These are phyloP conservation scores for Limnephilus marmoratus DNA, from an alignment of 2,888 invertebrate species.

Conservation along the genomic window DNA sequence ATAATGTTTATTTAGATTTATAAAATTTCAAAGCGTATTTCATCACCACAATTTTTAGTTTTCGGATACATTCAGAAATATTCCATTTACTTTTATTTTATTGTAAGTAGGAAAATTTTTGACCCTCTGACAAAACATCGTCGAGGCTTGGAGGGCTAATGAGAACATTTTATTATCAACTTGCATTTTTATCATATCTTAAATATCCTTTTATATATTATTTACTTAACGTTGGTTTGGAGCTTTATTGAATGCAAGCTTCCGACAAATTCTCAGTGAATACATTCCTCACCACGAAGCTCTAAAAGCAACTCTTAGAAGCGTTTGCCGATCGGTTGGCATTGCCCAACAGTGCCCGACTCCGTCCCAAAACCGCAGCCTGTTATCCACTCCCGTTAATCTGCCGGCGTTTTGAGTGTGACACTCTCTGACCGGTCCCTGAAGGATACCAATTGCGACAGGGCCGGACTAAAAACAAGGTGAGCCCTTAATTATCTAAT, in stretches of 20 bases:
- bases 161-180: not conserved
- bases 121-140: too few species aligned
- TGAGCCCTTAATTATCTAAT: not conserved
- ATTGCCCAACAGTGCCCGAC: constrained; percentile 7
- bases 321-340: not conserved
- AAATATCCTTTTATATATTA: not conserved
- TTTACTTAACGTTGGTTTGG: not conserved
- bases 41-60: too few species aligned
- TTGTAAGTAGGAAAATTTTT: too few species aligned
- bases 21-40: too few species aligned
- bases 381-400: constrained; percentile 24
- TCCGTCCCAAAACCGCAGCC: not conserved
- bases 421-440: constrained; percentile 22
- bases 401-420: constrained; percentile 33
- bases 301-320: not conserved
- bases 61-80: too few species aligned
- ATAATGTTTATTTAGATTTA: too few species aligned
- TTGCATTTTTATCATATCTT: too few species aligned
- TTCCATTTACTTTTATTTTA: too few species aligned
- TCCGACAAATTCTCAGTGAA: not conserved
- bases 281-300: not conserved
- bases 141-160: too few species aligned
- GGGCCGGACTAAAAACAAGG: not conserved
- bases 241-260: not conserved
- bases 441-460: not conserved